Conservation (phyloP, 2,797 vertebrate genomes). For the Microctenopoma lineatum region DNA sequence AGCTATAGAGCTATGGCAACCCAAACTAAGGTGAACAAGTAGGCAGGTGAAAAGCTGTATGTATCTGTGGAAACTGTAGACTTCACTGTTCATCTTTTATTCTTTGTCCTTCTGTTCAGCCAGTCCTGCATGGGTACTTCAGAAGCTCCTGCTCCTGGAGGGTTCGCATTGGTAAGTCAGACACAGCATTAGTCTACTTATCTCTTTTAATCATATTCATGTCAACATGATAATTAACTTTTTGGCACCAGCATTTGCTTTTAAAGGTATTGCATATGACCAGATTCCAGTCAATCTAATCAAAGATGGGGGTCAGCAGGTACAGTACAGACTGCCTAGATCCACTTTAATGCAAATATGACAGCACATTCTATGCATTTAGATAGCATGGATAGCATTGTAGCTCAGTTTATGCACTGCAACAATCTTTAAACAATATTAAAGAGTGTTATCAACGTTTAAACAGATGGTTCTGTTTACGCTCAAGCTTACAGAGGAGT, state of each 20-base stretch:
- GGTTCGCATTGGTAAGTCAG: slow-evolving; percentile 93
- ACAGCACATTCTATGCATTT: neutral
- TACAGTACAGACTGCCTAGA: slow-evolving; percentile 56
- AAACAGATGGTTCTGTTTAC: slow-evolving; percentile 22
- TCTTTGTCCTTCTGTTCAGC: slow-evolving; percentile 77
- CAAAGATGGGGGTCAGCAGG: slow-evolving; percentile 95
- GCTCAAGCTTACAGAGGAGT: slow-evolving; percentile 86
- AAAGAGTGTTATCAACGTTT: neutral
- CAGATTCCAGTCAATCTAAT: slow-evolving; percentile 88
- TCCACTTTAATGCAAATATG: neutral
- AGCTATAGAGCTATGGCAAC: slow-evolving; percentile 74
- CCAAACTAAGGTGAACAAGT: slow-evolving; percentile 77
- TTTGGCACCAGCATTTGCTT: slow-evolving; percentile 87
- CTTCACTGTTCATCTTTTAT: slow-evolving; percentile 15
- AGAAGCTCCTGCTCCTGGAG: slow-evolving; percentile 98
- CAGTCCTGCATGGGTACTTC: slow-evolving; percentile 94
- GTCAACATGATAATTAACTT: neutral
- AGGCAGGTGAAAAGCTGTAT: neutral
- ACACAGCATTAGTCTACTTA: neutral
- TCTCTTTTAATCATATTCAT: neutral
- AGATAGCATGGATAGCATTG: neutral
- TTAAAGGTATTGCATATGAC: slow-evolving; percentile 93
- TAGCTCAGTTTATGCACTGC: neutral
- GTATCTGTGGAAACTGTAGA: neutral
- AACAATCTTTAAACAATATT: neutral